A percentile compares a stretch with the other conserved stretches of the same genome.
These are phyloP conservation scores for Fissipunctia ypsillon DNA, from an alignment of 2,888 invertebrate genomes.

Conservation along the genomic window DNA sequence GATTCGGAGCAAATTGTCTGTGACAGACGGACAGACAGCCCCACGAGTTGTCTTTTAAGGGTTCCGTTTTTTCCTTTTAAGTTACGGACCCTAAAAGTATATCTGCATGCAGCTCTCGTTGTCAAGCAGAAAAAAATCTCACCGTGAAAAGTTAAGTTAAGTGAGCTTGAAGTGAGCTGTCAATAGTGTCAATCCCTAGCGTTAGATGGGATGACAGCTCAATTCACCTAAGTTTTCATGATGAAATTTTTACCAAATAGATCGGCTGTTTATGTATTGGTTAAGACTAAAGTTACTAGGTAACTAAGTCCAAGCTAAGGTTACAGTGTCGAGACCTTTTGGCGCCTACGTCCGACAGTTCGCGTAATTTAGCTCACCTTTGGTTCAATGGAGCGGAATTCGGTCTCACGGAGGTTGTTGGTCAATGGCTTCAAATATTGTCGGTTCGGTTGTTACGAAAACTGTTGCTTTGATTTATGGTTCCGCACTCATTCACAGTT, in stretches of 20 bases:
- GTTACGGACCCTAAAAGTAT: too few species aligned
- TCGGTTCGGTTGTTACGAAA: neutral
- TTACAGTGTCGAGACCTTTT: slow-evolving; percentile 23
- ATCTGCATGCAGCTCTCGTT: too few species aligned
- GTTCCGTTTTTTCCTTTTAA: too few species aligned
- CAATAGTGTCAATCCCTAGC: too few species aligned
- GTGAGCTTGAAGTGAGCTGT: neutral
- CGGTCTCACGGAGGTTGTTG: slow-evolving; percentile 10
- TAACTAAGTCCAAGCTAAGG: neutral
- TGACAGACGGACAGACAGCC: too few species aligned
- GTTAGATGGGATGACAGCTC: too few species aligned
- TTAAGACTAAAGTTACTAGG: neutral
- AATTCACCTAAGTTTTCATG: too few species aligned
- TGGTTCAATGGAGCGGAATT: slow-evolving; percentile 29
- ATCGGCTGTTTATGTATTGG: neutral
- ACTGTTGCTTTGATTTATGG: slow-evolving; percentile 28
- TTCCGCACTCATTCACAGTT: too few species aligned
- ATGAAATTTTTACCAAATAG: neutral
- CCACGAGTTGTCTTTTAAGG: too few species aligned
- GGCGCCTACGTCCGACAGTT: neutral
- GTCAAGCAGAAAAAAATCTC: neutral
- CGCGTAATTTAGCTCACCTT: slow-evolving; percentile 31
- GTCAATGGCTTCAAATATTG: slow-evolving; percentile 26
- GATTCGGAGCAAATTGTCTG: too few species aligned
- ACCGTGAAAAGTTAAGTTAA: neutral